A percentile compares a stretch with the other conserved stretches of the same genome.
Evolutionary conservation across 2,888 invertebrate species (phyloP).

Genomic region (Meta bourneti): DNA sequence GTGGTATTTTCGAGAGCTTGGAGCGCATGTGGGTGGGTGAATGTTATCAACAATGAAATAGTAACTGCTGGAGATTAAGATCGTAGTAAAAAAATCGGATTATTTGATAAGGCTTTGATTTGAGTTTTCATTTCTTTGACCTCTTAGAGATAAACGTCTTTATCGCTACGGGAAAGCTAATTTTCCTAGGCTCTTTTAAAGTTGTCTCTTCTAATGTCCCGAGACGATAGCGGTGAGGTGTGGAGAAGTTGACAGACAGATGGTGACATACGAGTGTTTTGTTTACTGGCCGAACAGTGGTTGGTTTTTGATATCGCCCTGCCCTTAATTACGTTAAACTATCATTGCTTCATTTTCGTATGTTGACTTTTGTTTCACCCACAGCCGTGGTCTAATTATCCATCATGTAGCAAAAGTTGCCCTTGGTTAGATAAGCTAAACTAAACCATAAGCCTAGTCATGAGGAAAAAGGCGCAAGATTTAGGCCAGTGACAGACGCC

Average conservation of each 20-base stretch:
- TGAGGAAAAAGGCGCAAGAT: no score
- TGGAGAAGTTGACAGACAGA: background rate
- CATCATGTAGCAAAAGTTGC: no score
- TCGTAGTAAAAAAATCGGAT: background rate
- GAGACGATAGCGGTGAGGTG: background rate
- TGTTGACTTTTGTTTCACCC: no score
- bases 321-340: no score
- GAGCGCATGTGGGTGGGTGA: slow-evolving; percentile 8
- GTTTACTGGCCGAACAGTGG: background rate
- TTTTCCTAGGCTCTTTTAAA: no score
- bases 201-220: slow-evolving; percentile 4
- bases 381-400: no score
- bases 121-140: background rate
- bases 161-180: background rate
- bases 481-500: no score
- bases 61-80: background rate
- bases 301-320: no score
- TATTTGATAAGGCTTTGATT: background rate
- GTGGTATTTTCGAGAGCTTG: no score
- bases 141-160: background rate
- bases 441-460: no score
- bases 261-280: background rate
- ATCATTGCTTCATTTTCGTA: no score
- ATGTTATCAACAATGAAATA: slow-evolving; percentile 16
- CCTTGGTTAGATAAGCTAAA: no score